Base-by-base conservation (phyloP, 1,140 invertebrate genomes). In the silkworm (Bombyx mori) region DNA sequence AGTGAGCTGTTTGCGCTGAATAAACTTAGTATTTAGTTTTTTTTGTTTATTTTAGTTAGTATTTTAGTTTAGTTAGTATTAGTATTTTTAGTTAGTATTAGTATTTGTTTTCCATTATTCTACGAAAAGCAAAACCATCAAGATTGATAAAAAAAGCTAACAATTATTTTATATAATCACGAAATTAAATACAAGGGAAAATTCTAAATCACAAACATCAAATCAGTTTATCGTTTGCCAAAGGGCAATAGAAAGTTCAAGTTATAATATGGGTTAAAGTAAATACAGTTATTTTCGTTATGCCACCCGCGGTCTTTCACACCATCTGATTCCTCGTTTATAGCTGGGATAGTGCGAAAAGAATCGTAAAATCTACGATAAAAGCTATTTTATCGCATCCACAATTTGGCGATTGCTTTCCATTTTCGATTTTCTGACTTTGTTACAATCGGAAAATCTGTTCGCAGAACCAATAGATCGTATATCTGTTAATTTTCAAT, bases 281-380 rank as follows among this genome's bases (percentile, higher is more conserved):
- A 72, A 72, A 71, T 66, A 67, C 64, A 73, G 69, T 70, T 70
- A 78, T 75, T 76, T 71, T 73, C 66, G 68, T 64, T 69, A 62
- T 63, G 63, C 72, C 75, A 68, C 70, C 77, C 77, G 75, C 74
- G 71, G 71, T 76, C 69, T 65, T 72, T 65, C 75, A 74, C 73
- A 82, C 72, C 68, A 71, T 82, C 73, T 77, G 75, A 82, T 81
- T 82, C 75, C 65, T 61, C 73, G 68, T 82, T 82, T 82, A 80
- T 78, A 69, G 76, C 70, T 51, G 67, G 77, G 68, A 75, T 77
- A 74, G 75, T 76, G 71, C 66, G 66, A 73, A 78, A 73, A 67
- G 70, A 79, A 67, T 69, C 73, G 71, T 82, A 82, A 82, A 85
- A 76, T 71, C 55, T 65, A 63, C 80, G 69, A 83, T 86, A 82